A percentile compares a stretch with the other conserved stretches of the same genome.
Evolutionary conservation across 2,113 vertebrate species (phyloP).

Genomic region (Mandrillus leucophaeus): DNA sequence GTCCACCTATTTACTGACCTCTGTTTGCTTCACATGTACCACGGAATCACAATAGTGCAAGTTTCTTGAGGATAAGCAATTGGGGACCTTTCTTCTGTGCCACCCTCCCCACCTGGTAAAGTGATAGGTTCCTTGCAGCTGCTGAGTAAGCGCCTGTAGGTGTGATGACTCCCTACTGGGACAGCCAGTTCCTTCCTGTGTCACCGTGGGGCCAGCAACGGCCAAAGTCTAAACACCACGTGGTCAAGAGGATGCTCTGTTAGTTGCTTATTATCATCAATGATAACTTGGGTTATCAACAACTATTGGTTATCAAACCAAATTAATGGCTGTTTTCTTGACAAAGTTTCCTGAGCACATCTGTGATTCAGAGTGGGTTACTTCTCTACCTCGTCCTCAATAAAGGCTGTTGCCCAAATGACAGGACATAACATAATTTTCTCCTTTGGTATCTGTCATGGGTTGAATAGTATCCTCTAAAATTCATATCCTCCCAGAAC

Average conservation of each 20-base stretch:
- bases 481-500: not conserved
- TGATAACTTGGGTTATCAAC: not conserved
- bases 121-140: fast-evolving
- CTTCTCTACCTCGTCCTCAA: not conserved
- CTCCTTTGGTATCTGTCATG: not conserved
- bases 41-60: not conserved
- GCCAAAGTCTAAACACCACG: not conserved
- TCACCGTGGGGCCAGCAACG: not conserved
- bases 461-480: not conserved
- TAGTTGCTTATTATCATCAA: not conserved
- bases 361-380: fast-evolving
- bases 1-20: not conserved
- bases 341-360: not conserved
- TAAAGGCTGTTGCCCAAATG: not conserved
- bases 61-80: not conserved
- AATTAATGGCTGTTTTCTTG: not conserved
- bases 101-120: not conserved
- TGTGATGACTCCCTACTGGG: fast-evolving
- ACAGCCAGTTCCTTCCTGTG: not conserved
- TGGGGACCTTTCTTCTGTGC: fast-evolving
- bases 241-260: not conserved
- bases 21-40: not conserved
- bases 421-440: fast-evolving
- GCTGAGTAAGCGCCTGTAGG: not conserved
- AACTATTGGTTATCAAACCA: not conserved